Percentiles rank a stretch among this genome's conserved stretches.
These are phyloP conservation scores for Netelia virgata DNA, from an alignment of 2,888 invertebrate genomes.

Conservation along the genomic window DNA sequence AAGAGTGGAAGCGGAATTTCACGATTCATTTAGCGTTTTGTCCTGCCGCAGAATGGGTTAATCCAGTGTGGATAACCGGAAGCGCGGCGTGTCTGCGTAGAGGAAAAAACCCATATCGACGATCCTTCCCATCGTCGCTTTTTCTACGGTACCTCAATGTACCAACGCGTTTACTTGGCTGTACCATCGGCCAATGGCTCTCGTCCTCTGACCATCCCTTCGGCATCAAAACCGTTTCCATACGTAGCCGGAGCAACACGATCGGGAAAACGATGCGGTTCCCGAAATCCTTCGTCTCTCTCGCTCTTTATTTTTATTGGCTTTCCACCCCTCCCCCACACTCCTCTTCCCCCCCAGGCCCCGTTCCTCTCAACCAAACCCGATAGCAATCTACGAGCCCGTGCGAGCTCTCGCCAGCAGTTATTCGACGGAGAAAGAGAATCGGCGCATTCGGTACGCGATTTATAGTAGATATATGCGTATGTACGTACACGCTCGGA, in stretches of 20 bases:
- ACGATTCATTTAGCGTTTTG: conserved; percentile 81
- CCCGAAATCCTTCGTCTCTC: conserved; percentile 35
- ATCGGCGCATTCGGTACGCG: conserved; percentile 36
- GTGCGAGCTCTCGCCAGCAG: conserved; percentile 18
- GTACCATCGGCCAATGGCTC: conserved; percentile 48
- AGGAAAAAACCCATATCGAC: conserved; percentile 40
- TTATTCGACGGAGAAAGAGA: conserved; percentile 53
- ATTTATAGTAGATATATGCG: conserved; percentile 47
- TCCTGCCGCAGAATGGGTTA: conserved; percentile 75
- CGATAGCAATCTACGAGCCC: conserved; percentile 56
- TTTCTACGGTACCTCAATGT: conserved; percentile 53
- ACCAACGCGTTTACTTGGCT: conserved; percentile 63
- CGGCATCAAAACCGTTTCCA: conserved; percentile 30
- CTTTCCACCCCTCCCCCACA: conserved; percentile 30
- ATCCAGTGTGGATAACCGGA: conserved; percentile 77
- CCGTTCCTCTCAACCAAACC: conserved; percentile 49
- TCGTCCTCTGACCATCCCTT: conserved; percentile 25
- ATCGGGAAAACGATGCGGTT: conserved; percentile 63
- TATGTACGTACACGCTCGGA: conserved; percentile 5
- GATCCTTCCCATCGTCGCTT: conserved; percentile 37
- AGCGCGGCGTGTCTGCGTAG: conserved; percentile 70
- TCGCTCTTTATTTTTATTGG: conserved; percentile 68
- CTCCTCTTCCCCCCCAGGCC: too few relatives aligned
- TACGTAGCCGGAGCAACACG: conserved; percentile 36
- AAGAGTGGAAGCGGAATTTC: conserved; percentile 73